Evolutionary conservation across 2,888 invertebrate species (phyloP).

Genomic region (Cremastinae sp.): DNA sequence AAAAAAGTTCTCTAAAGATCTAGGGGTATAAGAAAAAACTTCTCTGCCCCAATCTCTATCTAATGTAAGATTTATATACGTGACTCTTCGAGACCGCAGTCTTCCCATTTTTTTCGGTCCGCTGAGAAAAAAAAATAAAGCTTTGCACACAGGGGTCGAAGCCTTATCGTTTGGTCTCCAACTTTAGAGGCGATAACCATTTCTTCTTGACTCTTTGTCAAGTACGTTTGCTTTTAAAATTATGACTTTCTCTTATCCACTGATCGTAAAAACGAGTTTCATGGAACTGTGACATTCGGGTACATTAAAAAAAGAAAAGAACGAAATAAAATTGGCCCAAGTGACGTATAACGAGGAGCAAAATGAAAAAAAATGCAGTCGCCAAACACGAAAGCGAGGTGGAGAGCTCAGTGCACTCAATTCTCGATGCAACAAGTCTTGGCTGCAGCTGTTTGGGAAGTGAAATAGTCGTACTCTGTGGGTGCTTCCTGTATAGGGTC

Average conservation of each 20-base stretch:
- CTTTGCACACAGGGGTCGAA: background rate
- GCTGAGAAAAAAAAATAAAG: background rate
- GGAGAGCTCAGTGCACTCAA: conserved; percentile 28
- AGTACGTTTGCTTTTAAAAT: background rate
- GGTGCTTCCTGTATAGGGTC: conserved; percentile 24
- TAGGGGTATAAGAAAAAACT: conserved; percentile 45
- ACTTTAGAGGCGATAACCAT: background rate
- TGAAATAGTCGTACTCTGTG: conserved; percentile 61
- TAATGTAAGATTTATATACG: conserved; percentile 30
- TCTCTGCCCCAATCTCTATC: conserved; percentile 17
- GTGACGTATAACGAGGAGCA: background rate
- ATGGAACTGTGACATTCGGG: too few species aligned
- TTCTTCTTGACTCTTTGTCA: background rate
- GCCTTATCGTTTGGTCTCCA: background rate
- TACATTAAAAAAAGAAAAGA: too few species aligned
- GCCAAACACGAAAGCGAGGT: conserved; percentile 14
- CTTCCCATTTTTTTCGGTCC: background rate
- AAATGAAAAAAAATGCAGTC: conserved; percentile 13
- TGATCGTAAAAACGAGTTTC: background rate
- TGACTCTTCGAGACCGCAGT: conserved; percentile 20
- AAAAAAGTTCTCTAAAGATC: conserved; percentile 54
- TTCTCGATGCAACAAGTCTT: conserved; percentile 72
- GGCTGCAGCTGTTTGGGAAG: conserved; percentile 72
- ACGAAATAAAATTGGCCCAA: too few species aligned
- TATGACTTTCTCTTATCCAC: background rate